Percentiles rank a stretch among this genome's conserved stretches.
Conservation (phyloP, 1,140 invertebrate species). For the Pentalonia nigronervosa region DNA sequence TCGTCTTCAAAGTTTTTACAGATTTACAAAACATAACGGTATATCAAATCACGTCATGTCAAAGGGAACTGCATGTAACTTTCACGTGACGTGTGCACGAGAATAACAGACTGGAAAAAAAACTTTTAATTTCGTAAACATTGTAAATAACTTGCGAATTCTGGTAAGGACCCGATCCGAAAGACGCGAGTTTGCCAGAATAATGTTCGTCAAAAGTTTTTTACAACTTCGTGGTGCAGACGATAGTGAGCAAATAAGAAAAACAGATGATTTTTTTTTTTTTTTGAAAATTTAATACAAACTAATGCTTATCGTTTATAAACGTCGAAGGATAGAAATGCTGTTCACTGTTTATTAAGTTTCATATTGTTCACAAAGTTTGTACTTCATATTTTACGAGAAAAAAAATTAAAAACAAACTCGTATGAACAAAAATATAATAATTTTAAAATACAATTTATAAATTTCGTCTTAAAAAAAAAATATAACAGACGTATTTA, state of each 20-base stretch:
- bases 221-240: background rate
- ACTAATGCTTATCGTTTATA: slow-evolving; percentile 16
- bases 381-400: background rate
- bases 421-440: background rate
- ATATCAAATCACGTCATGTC: background rate
- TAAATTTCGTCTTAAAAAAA: background rate
- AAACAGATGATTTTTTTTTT: background rate
- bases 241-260: background rate
- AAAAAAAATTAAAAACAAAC: background rate
- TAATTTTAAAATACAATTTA: background rate
- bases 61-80: background rate
- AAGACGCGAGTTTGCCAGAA: background rate
- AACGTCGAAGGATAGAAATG: slow-evolving; percentile 10
- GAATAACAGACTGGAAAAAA: background rate
- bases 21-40: background rate
- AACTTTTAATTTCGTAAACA: background rate
- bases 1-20: background rate
- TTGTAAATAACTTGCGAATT: background rate
- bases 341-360: slow-evolving; percentile 1
- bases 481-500: too few relatives aligned
- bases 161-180: background rate
- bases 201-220: slow-evolving; percentile 29
- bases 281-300: slow-evolving; percentile 13
- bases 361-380: background rate
- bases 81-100: background rate